A percentile compares a stretch with the other conserved stretches of the same genome.
Evolutionary conservation across 2,113 vertebrate species (phyloP).

Genomic region (Bubalus kerabau): DNA sequence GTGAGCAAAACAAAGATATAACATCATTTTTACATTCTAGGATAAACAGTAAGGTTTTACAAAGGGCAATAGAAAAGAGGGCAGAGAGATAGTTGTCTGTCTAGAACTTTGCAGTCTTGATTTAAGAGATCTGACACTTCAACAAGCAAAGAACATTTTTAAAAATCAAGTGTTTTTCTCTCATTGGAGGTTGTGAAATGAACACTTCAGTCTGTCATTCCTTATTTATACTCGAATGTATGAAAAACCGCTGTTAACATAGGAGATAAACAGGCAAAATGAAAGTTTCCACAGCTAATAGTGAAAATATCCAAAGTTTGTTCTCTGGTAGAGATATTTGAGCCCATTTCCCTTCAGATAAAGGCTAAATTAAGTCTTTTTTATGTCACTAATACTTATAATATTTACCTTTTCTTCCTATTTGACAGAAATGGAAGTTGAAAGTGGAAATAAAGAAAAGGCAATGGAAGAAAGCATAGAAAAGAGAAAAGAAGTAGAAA

Average conservation of each 20-base stretch:
- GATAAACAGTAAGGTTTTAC: neutral
- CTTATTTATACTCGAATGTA: neutral
- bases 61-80: neutral
- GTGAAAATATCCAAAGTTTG: neutral
- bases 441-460: conserved; percentile 69
- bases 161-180: neutral
- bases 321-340: no score
- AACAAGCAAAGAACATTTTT: neutral
- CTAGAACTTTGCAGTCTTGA: neutral
- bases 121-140: neutral
- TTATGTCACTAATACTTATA: neutral
- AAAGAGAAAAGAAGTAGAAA: conserved; percentile 91
- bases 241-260: neutral
- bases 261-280: neutral
- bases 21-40: neutral
- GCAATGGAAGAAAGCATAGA: conserved; percentile 73
- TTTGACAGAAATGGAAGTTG: conserved; percentile 83
- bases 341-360: neutral
- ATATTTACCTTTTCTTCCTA: neutral
- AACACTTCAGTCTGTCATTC: neutral
- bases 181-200: neutral
- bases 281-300: neutral
- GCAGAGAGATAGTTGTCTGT: neutral
- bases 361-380: neutral
- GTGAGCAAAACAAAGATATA: neutral